Evolutionary conservation across 2,797 vertebrate genomes (phyloP), one percentile per base, ranked within the genome.

Genomic region (Enteromius anoplus): DNA sequence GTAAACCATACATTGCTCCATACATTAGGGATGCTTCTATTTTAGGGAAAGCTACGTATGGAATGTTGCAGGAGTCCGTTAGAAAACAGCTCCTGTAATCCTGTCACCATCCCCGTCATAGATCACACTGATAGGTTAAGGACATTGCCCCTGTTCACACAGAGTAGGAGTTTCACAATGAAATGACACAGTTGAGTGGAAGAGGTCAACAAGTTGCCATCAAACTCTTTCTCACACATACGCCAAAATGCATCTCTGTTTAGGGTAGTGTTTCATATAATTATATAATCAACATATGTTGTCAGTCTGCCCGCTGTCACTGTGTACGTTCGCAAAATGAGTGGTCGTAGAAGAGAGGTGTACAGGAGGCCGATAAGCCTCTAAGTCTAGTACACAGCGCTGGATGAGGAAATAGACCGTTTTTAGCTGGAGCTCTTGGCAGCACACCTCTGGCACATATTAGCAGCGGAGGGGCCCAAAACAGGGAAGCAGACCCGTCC

Each of bases 391-490:
- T 55, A 29, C 55, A 73, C 45, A 72, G 86, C 82, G 77, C 82
- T 87, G 82, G 84, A 88, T 90, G 88, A 87, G 9, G 75, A 80
- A 85, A 76, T 78, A 75, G 78, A 78, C 82, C 78, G 84, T 86
- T 88, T 91, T 89, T 85, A 86, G 85, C 84, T 82, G n/a, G 37
- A 84, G 69, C 79, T 84, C 81, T 87, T 90, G 91, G 90, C 90
- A 90, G 90, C 82, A 78, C 77, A 65, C 86, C 88, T 92, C 92
- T 94, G 92, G 91, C 93, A 93, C 92, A 91, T 90, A 93, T 92
- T 89, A 93, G 85, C 87, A 88, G 91, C 49, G 32, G 29, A 88
- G 92, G 85, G 93, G 93, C 92, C 91, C 84, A 5, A 14, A 78
- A 90, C 81, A 91, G 92, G 91, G 89, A 87, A 85, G 23, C 51